Conservation (phyloP, 1,140 invertebrate genomes). For the Caenorhabditis briggsae region DNA sequence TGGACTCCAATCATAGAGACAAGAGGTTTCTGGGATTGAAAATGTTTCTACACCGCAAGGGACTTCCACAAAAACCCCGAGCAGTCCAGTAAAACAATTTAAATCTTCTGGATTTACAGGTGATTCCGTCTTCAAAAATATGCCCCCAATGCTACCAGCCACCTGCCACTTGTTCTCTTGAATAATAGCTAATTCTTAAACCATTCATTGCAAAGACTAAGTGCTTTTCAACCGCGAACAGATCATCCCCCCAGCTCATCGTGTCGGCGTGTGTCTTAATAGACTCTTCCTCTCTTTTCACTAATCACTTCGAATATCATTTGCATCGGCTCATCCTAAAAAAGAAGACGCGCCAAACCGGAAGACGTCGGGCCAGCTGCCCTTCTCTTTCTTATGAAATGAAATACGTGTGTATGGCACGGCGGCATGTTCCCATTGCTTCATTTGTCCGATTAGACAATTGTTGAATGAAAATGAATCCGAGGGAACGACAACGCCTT, state of each 20-base stretch:
- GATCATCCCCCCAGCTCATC: not conserved
- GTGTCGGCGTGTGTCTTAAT: constrained; percentile 17
- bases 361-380: constrained; percentile 29
- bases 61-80: not conserved
- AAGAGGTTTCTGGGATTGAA: not conserved
- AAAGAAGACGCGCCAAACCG: not conserved
- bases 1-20: not conserved
- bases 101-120: too few species aligned
- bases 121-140: not conserved
- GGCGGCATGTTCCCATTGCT: not conserved
- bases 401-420: not conserved
- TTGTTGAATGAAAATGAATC: constrained; percentile 42
- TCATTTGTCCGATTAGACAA: constrained; percentile 30
- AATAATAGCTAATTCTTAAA: too few species aligned
- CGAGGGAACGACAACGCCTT: not conserved
- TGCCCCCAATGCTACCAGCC: constrained; percentile 1
- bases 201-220: not conserved
- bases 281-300: constrained; percentile 13
- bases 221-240: constrained; percentile 6
- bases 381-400: constrained; percentile 25
- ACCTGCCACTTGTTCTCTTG: not conserved
- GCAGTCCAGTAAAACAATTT: not conserved
- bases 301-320: constrained; percentile 55
- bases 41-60: too few species aligned
- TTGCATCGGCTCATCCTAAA: constrained; percentile 24